Percentiles rank a stretch among this genome's conserved stretches.
These are phyloP conservation scores for Oreochromis spilurus DNA, from an alignment of 2,113 vertebrate species.

Conservation along the genomic window DNA sequence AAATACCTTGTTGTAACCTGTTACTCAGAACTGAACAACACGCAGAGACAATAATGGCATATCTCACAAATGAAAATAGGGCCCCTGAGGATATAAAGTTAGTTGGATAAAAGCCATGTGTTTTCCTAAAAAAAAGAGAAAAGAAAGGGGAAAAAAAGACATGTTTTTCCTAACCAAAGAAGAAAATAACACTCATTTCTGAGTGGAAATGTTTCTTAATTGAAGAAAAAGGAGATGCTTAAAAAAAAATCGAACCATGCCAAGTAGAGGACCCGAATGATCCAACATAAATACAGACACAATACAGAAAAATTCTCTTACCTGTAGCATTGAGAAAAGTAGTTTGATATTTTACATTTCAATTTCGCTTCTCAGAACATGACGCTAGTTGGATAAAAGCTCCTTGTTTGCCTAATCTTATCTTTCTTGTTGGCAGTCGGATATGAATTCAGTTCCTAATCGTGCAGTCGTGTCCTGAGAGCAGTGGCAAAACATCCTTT, in stretches of 20 bases:
- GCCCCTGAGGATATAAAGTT: not conserved
- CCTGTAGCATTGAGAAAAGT: not conserved
- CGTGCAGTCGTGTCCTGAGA: not conserved
- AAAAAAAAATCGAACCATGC: not conserved
- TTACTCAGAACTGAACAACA: slow-evolving; percentile 6
- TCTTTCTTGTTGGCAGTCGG: not conserved
- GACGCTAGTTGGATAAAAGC: slow-evolving; percentile 3
- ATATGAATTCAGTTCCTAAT: not conserved
- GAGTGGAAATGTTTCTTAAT: not conserved
- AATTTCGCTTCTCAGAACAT: not conserved
- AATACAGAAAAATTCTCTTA: not conserved
- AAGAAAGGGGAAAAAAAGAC: not conserved
- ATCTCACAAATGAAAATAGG: slow-evolving; percentile 15
- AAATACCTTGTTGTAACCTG: slow-evolving; percentile 13
- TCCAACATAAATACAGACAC: not conserved
- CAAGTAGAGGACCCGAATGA: not conserved
- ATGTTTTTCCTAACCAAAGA: not conserved
- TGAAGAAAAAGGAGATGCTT: not conserved
- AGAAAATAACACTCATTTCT: not conserved
- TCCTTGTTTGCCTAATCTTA: not conserved
- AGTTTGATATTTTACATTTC: not conserved
- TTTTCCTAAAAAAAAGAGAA: not conserved
- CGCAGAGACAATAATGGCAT: not conserved
- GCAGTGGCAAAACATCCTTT: not conserved
- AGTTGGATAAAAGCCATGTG: not conserved